Base-by-base conservation (phyloP, 2,113 vertebrate species). In the Centropus bengalensis region DNA sequence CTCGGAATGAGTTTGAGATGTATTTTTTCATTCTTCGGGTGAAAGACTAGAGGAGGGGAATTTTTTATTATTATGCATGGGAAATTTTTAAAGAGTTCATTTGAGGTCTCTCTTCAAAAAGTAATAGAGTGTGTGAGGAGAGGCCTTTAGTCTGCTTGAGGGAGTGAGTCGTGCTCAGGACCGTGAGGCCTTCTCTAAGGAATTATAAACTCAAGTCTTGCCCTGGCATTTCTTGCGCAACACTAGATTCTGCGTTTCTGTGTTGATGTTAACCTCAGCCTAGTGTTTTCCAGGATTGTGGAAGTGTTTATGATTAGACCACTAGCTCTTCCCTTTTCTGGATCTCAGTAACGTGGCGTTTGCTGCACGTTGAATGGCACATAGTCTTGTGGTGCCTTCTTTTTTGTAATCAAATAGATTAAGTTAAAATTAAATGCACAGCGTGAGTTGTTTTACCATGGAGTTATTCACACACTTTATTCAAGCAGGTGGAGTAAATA, bases 261-360 rank as follows among this genome's bases (percentile, higher is more conserved):
- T 5, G 4, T 30, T 32, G 6, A 20, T 82, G 13, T 56, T 52
- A 36, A 74, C 40, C 23, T 40, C 47, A 60, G 1, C 32, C 10
- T 45, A 5, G 14, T 40, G 59, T 69, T 94, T 82, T 71, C 54
- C 26, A 62, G 8, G 1, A n/a, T 15, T 64, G 10, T 47, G 51
- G 42, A 22, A 5, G 3, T 55, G 42, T 58, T 58, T 44, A 17
- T 40, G 20, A 32, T 66, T 49, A 92, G 18, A 33, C 12, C 32
- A 21, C 30, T 70, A 58, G n/a, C 19, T 74, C 0, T 63, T 74
- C 69, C 28, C 15, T 58, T n/a, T 79, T 82, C 24, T 38, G 2
- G 71, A 14, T 70, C 66, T 55, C 30, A 66, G 1, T 45, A 45
- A 49, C 0, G 0, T 69, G 11, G 18, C 0, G 0, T 88, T 77